Base-by-base conservation (phyloP, 2,888 invertebrate species). In the Nebria brevicollis region DNA sequence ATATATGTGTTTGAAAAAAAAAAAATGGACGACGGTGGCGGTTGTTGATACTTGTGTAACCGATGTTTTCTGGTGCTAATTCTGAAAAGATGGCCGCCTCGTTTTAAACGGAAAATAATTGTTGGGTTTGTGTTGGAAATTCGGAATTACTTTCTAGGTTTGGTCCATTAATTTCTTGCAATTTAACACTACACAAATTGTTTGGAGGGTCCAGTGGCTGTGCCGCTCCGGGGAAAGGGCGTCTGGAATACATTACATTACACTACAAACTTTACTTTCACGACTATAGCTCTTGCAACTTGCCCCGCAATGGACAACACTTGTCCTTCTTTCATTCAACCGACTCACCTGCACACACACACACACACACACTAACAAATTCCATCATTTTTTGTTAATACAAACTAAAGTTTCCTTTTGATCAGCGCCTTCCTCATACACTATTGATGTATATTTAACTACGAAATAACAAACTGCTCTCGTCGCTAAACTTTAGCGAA, bases 101-200 rank as follows among this genome's bases (percentile, higher is more conserved):
- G 80, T 75, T 75, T 75, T 80, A 80, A 80, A 80, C 80, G 80
- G 80, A 64, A 80, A 80, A 75, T 80, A 80, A 80, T 80, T 80
- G 80, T 79, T 79, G 74, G 68, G 75, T 79, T 78, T 78, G 73
- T 73, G 66, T 74, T n/a, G 79, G 75, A 72, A 73, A 78, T 78
- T 78, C 75, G 79, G 42, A 75, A 72, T 72, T 66, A 80, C 80
- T 80, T 78, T 75, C 68, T 64, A 68, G 75, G 75, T 80, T 80
- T 80, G 79, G 80, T 80, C 80, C 80, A 80, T 80, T 80, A 80
- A 80, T 80, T 80, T 80, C 80, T 80, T 80, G 80, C 80, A 80
- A 80, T 80, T 80, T 80, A 80, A 80, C 80, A 80, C 80, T 80
- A 80, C 80, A 80, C 80, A 80, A 80, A 80, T 80, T 80, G 80